Base-by-base conservation (phyloP, 2,113 vertebrate genomes). In the Charina bottae region DNA sequence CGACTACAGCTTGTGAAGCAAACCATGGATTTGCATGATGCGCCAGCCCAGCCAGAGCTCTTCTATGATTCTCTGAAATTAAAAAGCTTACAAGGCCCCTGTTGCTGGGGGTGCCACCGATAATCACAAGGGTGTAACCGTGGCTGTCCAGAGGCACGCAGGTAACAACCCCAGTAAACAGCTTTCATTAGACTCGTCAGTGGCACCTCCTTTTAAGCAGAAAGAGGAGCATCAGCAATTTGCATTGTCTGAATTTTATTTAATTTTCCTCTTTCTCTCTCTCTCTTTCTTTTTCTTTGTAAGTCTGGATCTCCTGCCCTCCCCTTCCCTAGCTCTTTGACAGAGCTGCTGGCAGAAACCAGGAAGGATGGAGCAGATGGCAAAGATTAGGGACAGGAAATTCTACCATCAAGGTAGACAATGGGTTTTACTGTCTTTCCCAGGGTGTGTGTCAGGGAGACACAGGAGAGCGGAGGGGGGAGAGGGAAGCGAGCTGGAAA, bases 331-430 rank as follows among this genome's bases (percentile, higher is more conserved):
- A 13, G 23, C 28, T 92, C 28, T 92, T 92, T 12, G 83, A 95
- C 93, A 92, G 72, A 92, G 94, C 93, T 89, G 92, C 93, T 91
- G 94, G 92, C 90, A 93, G 93, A 53, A 89, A 95, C 94, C 53
- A 49, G 95, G 92, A 93, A 93, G 92, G 37, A 94, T 60, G 62
- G 72, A 85, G 92, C 92, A 95, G 92, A 96, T 94, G 89, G 88
- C 90, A 93, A 60, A 1, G 93, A 95, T 92, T 93, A 95, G 94
- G 92, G 89, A 1, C 42, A 92, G 94, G 95, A 96, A 94, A 91
- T 0, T 15, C 83, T 56, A 58, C 64, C 0, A 3, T 49, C 15
- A 42, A 24, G 2, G 17, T 17, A 64, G 89, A 95, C 94, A 96
- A 28, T 49, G 93, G 94, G 91, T 93, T 85, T 92, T 85, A 85